phyloP scores from a whole-genome alignment of 2,888 invertebrate species.

The Cerastoderma edule region DNA sequence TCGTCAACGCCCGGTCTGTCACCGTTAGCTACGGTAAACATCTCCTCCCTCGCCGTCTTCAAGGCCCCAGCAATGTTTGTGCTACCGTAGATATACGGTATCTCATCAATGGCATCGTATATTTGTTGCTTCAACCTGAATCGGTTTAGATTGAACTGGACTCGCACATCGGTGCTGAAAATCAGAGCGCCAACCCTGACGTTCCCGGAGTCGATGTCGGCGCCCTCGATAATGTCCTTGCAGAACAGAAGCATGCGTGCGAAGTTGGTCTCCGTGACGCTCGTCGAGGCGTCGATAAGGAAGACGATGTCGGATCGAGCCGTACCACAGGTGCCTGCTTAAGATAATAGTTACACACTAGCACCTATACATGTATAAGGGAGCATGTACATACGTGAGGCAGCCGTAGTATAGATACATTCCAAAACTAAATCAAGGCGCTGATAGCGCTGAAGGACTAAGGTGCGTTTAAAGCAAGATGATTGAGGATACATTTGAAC shows the following conservation, averaged over 20 bases:
- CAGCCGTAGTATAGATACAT: no score
- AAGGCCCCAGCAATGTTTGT: constrained; percentile 80
- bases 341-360: no score
- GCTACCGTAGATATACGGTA: constrained; percentile 74
- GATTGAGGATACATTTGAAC: no score
- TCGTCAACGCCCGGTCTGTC: constrained; percentile 72
- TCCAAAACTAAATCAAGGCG: no score
- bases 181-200: constrained; percentile 53
- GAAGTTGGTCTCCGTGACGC: constrained; percentile 69
- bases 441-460: no score
- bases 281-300: constrained; percentile 74
- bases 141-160: constrained; percentile 75
- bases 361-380: no score
- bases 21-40: constrained; percentile 68
- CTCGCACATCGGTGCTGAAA: constrained; percentile 60
- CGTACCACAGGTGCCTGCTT: constrained; percentile 16
- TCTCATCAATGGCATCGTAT: constrained; percentile 74
- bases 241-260: constrained; percentile 60
- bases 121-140: constrained; percentile 63
- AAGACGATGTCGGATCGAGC: constrained; percentile 58
- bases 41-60: constrained; percentile 64
- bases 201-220: constrained; percentile 61
- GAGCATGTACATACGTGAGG: no score
- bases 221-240: constrained; percentile 49
- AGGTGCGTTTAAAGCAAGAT: no score